phyloP scores from a whole-genome alignment of 2,113 vertebrate species.

The Vimba vimba region DNA sequence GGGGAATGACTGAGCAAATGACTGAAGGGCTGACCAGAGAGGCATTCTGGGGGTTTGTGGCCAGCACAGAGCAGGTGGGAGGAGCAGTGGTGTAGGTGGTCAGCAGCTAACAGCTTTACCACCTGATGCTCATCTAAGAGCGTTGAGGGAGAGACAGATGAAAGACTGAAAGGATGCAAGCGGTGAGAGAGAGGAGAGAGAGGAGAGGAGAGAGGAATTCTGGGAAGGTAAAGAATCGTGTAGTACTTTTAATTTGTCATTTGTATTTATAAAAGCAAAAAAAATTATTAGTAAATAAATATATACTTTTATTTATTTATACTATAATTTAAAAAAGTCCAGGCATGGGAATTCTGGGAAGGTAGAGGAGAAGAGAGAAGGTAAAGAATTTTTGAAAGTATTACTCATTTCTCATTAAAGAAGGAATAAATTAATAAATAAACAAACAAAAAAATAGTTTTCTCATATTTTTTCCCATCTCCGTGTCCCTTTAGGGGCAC shows the following conservation, averaged over 20 bases:
- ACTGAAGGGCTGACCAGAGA: conserved; percentile 77
- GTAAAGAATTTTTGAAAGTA: too few species aligned
- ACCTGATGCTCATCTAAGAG: conserved; percentile 80
- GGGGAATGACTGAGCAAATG: background rate
- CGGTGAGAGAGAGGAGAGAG: conserved; percentile 29
- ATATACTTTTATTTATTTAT: too few species aligned
- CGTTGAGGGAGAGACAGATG: conserved; percentile 74
- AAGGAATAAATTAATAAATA: background rate
- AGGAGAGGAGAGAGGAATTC: conserved; percentile 39
- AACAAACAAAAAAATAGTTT: too few species aligned
- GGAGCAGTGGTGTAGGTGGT: conserved; percentile 87
- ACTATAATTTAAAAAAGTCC: too few species aligned
- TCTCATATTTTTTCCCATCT: too few species aligned
- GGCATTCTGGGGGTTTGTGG: conserved; percentile 84
- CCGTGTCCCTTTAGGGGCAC: too few species aligned
- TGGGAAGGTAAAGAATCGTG: background rate
- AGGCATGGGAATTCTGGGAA: background rate
- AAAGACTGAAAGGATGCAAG: background rate
- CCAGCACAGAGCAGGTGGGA: conserved; percentile 88
- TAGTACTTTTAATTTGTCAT: background rate
- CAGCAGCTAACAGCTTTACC: conserved; percentile 80
- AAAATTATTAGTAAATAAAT: too few species aligned
- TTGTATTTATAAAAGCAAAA: too few species aligned
- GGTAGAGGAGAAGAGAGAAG: background rate
- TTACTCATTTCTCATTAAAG: too few species aligned